Conservation (phyloP, 2,113 vertebrate genomes). For the Crotalus helleri region DNA sequence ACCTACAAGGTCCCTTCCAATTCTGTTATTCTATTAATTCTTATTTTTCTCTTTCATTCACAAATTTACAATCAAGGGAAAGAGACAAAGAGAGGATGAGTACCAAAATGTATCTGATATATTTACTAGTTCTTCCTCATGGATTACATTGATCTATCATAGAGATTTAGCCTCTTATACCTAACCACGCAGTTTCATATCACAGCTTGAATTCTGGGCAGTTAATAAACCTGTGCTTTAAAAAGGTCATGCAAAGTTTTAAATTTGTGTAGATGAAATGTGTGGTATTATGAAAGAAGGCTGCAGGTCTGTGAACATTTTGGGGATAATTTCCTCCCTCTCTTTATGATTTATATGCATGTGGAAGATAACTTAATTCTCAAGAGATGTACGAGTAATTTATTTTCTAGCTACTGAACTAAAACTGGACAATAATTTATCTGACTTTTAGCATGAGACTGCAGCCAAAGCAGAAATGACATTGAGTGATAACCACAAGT, state of each 20-base stretch:
- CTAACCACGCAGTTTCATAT: conserved; percentile 43
- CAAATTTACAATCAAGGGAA: conserved; percentile 19
- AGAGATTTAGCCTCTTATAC: conserved; percentile 26
- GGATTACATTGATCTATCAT: conserved; percentile 42
- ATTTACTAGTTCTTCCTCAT: conserved; percentile 6
- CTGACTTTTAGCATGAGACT: conserved; percentile 47
- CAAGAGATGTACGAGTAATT: conserved; percentile 55
- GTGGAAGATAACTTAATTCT: conserved; percentile 57
- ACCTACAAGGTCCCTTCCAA: not conserved
- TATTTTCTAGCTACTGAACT: conserved; percentile 59
- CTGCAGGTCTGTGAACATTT: conserved; percentile 43
- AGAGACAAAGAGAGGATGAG: not conserved
- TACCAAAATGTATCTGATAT: conserved; percentile 21
- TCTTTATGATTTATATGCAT: conserved; percentile 54
- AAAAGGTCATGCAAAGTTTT: conserved; percentile 56
- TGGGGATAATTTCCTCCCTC: conserved; percentile 54
- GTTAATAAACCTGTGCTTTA: conserved; percentile 51
- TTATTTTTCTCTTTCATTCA: conserved; percentile 14
- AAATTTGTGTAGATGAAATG: conserved; percentile 56
- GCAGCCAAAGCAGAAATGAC: conserved; percentile 48
- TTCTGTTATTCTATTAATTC: not conserved
- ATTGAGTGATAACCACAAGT: conserved; percentile 38
- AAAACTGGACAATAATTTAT: conserved; percentile 63
- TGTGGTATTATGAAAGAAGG: conserved; percentile 55
- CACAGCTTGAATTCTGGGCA: conserved; percentile 39